Percentiles rank a stretch among this genome's conserved stretches.
phyloP scores from a whole-genome alignment of 1,140 invertebrate genomes.

The Aphelenchoides besseyi region DNA sequence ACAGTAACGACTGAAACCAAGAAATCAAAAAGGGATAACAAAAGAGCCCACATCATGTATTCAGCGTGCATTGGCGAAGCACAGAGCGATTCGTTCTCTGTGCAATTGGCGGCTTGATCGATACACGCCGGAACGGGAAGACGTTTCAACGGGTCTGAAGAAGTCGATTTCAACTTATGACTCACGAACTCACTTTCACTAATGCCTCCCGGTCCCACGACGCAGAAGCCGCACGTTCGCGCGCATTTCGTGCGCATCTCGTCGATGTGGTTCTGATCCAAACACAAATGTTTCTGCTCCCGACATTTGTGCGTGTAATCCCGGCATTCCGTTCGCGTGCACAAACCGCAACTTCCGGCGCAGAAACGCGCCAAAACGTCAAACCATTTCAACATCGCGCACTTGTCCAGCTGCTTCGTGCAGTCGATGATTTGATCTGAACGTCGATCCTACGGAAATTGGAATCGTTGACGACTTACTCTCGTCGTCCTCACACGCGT shows the following conservation, averaged over 20 bases:
- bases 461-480: conserved; percentile 21
- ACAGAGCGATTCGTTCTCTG: conserved; percentile 42
- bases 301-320: conserved; percentile 41
- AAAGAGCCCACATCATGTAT: conserved; percentile 20
- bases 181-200: conserved; percentile 29
- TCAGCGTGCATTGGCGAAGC: conserved; percentile 20
- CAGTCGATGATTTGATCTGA: conserved; percentile 48
- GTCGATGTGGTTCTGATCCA: conserved; percentile 39
- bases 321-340: conserved; percentile 35
- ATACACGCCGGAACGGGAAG: conserved; percentile 38
- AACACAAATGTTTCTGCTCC: conserved; percentile 36
- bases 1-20: background rate
- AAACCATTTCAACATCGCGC: conserved; percentile 45
- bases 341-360: conserved; percentile 47
- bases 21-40: background rate
- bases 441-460: conserved; percentile 5
- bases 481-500: conserved; percentile 48
- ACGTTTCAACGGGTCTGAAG: conserved; percentile 21
- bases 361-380: conserved; percentile 51
- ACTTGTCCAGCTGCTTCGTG: conserved; percentile 46
- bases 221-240: conserved; percentile 38
- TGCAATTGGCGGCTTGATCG: conserved; percentile 39
- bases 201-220: conserved; percentile 19
- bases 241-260: conserved; percentile 49
- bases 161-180: conserved; percentile 25